Percentiles rank a stretch among this genome's conserved stretches.
Conservation (phyloP, 2,113 vertebrate genomes). For the Muntiacus muntjak region DNA sequence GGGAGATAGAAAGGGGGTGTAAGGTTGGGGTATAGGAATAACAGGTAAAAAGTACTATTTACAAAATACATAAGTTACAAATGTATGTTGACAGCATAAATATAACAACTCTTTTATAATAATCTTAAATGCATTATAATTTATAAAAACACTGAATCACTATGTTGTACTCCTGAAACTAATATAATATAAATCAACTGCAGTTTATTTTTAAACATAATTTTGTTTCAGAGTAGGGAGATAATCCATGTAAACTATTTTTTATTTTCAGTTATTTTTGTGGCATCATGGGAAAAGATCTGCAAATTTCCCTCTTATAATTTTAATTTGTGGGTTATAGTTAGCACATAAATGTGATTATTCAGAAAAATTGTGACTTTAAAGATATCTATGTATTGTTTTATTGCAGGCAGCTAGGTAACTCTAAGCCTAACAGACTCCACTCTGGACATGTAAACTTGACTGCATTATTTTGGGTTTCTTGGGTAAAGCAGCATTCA, state of each 20-base stretch:
- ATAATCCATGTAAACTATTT: neutral
- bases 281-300: neutral
- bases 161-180: neutral
- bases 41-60: neutral
- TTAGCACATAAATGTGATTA: neutral
- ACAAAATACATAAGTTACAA: neutral
- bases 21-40: neutral
- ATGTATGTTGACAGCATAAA: neutral
- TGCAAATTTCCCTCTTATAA: neutral
- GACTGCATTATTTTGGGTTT: neutral
- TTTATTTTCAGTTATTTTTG: neutral
- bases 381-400: neutral
- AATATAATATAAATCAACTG: neutral
- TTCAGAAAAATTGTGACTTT: neutral
- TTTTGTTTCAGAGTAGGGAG: neutral
- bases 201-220: neutral
- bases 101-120: neutral
- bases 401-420: too few species aligned
- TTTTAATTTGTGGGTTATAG: neutral
- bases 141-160: neutral
- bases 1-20: neutral
- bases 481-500: neutral
- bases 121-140: neutral
- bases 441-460: rapidly evolving
- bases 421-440: neutral